Conservation (phyloP, 2,888 invertebrate genomes). For the Leptothorax acervorum region DNA sequence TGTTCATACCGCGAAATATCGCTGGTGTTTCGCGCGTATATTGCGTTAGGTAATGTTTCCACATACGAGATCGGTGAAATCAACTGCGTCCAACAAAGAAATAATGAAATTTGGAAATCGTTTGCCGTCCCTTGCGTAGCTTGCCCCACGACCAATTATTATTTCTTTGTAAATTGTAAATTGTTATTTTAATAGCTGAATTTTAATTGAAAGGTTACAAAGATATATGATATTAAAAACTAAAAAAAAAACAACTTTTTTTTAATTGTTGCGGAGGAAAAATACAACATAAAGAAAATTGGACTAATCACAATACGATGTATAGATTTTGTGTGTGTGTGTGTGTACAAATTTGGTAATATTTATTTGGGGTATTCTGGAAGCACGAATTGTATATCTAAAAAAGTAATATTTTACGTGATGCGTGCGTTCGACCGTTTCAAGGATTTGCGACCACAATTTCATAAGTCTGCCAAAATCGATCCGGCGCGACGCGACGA, state of each 20-base stretch:
- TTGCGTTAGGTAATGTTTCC: background rate
- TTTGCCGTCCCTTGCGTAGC: background rate
- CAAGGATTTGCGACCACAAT: background rate
- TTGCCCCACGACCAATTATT: background rate
- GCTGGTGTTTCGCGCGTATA: background rate
- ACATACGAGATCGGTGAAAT: background rate
- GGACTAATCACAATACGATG: background rate
- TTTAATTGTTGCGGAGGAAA: background rate
- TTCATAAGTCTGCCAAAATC: background rate
- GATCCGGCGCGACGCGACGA: conserved; percentile 1
- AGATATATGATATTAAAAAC: background rate
- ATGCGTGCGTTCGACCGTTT: background rate
- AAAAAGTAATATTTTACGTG: background rate
- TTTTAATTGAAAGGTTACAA: background rate
- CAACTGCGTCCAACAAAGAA: background rate
- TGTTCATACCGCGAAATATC: conserved; percentile 11
- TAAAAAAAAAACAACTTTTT: background rate
- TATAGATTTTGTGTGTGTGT: background rate
- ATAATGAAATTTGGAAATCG: conserved; percentile 5
- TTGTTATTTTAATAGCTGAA: background rate
- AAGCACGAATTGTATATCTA: no score
- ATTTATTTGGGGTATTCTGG: background rate
- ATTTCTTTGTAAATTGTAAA: background rate
- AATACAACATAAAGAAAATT: background rate
- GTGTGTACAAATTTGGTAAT: background rate